Base-by-base conservation (phyloP, 2,113 vertebrate species). In the Callithrix jacchus region DNA sequence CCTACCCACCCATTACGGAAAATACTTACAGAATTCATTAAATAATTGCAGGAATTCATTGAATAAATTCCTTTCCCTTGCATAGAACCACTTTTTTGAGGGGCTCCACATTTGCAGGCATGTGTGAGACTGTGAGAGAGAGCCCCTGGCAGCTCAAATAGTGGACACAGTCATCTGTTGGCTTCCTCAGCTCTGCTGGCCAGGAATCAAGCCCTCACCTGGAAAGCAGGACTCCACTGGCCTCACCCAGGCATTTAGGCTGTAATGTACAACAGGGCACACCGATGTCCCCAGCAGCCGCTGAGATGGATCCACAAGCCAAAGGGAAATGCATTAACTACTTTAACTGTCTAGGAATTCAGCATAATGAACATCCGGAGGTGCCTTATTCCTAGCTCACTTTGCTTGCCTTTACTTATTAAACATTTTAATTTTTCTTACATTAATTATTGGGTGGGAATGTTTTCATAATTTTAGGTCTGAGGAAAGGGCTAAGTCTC, bases 31-130 rank as follows among this genome's bases (percentile, higher is more conserved):
- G 96, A 97, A 93, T 97, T 98, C 97, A 98, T 98, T 98, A 64
- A 68, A 35, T 35, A 98, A 98, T 98, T 98, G 97, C 95, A 97
- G 97, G 97, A 97, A 93, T 97, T 98, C 97, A 98, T 98, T 97
- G 97, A 98, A 97, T 97, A 84, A 66, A 45, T 96, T 95, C 37
- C 96, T 97, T 82, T 97, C 88, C 13, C 73, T 54, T 89, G 95
- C 95, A 90, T 85, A 94, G 92, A 95, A 94, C 97, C 97, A 35
- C 94, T 93, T 76, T 32, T 76, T 47, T n/a, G 11, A 49, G 64
- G 14, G 21, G 64, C 42, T 97, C 91, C 45, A 66, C 0, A 18
- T 95, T 52, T 37, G 47, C 52, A 20, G 11, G 12, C 5, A 1
- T 79, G n/a, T 80, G 32, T 18, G 37, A 74, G 25, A 27, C n/a